phyloP scores from a whole-genome alignment of 1,140 invertebrate genomes.

The Drosophila quadrilineata region DNA sequence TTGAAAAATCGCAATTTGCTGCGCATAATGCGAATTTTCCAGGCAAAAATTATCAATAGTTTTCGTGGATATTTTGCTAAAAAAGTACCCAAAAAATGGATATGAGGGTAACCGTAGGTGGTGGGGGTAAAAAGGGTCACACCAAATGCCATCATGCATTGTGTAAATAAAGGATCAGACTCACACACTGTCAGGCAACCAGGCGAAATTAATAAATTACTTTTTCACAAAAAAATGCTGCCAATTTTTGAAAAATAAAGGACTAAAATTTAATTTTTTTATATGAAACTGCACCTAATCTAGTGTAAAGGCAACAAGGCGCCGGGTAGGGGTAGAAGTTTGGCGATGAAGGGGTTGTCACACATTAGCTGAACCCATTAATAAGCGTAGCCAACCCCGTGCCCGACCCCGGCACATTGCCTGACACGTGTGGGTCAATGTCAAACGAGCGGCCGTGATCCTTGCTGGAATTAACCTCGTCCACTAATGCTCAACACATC shows the following conservation, averaged over 20 bases:
- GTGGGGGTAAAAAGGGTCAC: constrained; percentile 62
- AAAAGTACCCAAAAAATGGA: constrained; percentile 26
- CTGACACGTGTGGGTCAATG: constrained; percentile 71
- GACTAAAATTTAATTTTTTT: constrained; percentile 56
- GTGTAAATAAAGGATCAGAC: constrained; percentile 78
- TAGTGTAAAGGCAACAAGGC: constrained; percentile 48
- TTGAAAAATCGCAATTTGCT: constrained; percentile 63
- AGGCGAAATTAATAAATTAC: constrained; percentile 80
- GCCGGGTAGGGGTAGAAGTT: constrained; percentile 21
- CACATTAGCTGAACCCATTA: constrained; percentile 79
- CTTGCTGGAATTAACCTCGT: constrained; percentile 3
- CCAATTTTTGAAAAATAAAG: constrained; percentile 71
- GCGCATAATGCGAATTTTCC: constrained; percentile 73
- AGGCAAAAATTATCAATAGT: constrained; percentile 36
- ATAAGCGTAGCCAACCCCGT: constrained; percentile 74
- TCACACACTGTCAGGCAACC: constrained; percentile 67
- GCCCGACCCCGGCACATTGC: constrained; percentile 38
- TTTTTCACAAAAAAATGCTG: constrained; percentile 56
- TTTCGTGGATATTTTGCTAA: constrained; percentile 58
- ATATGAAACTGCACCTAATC: constrained; percentile 22
- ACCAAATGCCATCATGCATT: constrained; percentile 59
- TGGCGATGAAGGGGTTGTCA: constrained; percentile 64
- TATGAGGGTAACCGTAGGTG: constrained; percentile 18
- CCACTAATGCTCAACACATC: constrained; percentile 42
- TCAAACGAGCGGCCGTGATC: constrained; percentile 48